A percentile compares a stretch with the other conserved stretches of the same genome.
Conservation (phyloP, 1,140 invertebrate species). For the Microplitis demolitor region DNA sequence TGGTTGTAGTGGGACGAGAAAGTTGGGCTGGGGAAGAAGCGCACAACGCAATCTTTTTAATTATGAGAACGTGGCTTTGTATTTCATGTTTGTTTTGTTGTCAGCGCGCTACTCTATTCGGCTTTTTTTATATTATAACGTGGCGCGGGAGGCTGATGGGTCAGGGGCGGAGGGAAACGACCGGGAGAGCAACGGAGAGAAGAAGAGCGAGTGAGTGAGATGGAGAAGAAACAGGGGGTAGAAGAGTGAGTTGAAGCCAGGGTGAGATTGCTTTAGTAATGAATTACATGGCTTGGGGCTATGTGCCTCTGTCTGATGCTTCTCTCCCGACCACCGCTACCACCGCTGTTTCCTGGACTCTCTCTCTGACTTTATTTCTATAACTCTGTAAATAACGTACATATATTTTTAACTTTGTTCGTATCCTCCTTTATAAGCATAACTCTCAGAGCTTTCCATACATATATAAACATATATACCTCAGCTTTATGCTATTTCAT, state of each 20-base stretch:
- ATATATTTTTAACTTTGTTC: slow-evolving; percentile 19
- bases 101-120: slow-evolving; percentile 54
- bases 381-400: slow-evolving; percentile 11
- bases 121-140: slow-evolving; percentile 57
- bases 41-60: slow-evolving; percentile 56
- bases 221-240: slow-evolving; percentile 18
- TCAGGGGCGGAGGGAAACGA: slow-evolving; percentile 42
- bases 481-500: too few relatives aligned
- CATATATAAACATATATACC: not conserved
- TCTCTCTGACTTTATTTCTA: slow-evolving; percentile 7
- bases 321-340: slow-evolving; percentile 40
- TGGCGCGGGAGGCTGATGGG: slow-evolving; percentile 49
- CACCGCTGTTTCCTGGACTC: slow-evolving; percentile 20
- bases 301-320: slow-evolving; percentile 59
- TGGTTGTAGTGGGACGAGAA: not conserved
- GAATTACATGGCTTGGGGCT: slow-evolving; percentile 63
- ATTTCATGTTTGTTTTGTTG: slow-evolving; percentile 58
- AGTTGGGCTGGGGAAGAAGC: slow-evolving; percentile 5
- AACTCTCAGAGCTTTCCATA: not conserved
- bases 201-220: slow-evolving; percentile 18
- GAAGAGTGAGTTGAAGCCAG: slow-evolving; percentile 37
- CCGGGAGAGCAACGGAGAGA: not conserved
- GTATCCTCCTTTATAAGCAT: slow-evolving; percentile 16
- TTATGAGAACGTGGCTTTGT: slow-evolving; percentile 57
- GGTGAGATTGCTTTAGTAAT: slow-evolving; percentile 64